Conservation (phyloP, 2,113 vertebrate species). For the Nothobranchius kuhntae region DNA sequence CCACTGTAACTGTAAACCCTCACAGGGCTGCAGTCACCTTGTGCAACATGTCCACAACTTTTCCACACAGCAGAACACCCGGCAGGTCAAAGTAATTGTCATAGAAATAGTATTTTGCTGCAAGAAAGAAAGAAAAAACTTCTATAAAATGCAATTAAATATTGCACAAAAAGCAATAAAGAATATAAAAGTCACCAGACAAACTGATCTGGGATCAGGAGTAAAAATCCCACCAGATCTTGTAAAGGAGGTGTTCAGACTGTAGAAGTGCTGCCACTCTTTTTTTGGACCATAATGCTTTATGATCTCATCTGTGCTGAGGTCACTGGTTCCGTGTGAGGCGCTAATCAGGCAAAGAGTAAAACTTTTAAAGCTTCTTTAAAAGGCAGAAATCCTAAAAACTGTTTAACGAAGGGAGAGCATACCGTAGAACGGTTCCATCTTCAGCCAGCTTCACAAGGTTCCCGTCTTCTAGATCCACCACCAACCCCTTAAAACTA, state of each 20-base stretch:
- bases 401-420: background rate
- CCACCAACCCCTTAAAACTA: conserved; percentile 92
- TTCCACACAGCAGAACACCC: conserved; percentile 90
- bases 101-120: conserved; percentile 95
- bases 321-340: conserved; percentile 86
- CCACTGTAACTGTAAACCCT: background rate
- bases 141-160: background rate
- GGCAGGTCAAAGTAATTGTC: conserved; percentile 98
- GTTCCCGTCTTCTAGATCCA: conserved; percentile 93
- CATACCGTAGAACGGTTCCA: conserved; percentile 91
- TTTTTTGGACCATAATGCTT: conserved; percentile 83
- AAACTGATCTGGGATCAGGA: background rate
- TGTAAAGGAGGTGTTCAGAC: conserved; percentile 84
- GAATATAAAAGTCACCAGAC: too few relatives aligned
- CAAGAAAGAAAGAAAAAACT: background rate
- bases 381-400: background rate
- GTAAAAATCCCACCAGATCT: conserved; percentile 82
- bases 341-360: conserved; percentile 76
- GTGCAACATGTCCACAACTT: conserved; percentile 87
- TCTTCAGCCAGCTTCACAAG: conserved; percentile 91
- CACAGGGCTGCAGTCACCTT: conserved; percentile 77
- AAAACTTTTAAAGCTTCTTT: background rate
- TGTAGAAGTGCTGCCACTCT: conserved; percentile 90
- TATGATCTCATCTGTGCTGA: conserved; percentile 83
- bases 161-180: too few relatives aligned